Base-by-base conservation (phyloP, 2,113 vertebrate species). In the Scomber japonicus region DNA sequence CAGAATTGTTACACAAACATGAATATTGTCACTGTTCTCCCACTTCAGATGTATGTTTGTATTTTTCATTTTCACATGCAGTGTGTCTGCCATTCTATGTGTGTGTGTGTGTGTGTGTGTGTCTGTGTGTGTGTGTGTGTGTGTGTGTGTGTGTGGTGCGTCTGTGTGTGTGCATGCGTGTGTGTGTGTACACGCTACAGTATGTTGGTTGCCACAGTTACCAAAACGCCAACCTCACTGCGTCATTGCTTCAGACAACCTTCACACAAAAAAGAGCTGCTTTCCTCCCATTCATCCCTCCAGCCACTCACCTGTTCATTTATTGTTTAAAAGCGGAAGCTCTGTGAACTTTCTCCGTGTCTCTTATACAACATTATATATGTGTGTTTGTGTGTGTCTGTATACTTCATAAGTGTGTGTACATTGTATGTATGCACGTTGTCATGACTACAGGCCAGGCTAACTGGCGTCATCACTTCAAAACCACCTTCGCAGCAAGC, bases 201-300 rank as follows among this genome's bases (percentile, higher is more conserved):
- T 88, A 84, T 88, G 70, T 55, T 80, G 59, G 91, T 94, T 92
- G 78, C 92, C 89, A 91, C 85, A 88, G 93, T 87, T 86, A 94
- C 94, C 73, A 8, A 92, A 94, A 94, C 88, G 79, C 91, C 91
- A 89, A 89, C 91, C 88, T 93, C 82, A 91, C 86, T 90, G 88
- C 90, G 81, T 93, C 91, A 92, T 40, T 64, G 82, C 88, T 77
- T 90, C 72, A 83, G 80, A 90, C 85, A 91, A 87, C 89, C 88
- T 92, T 91, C 86, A 86, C 63, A 80, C 62, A 72, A 59, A 90
- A 83, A 84, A 75, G 30, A 86, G 62, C 9, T 31, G 55, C 80
- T 46, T 65, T 73, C 51, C 69, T 85, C 79, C 82, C 81, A 66
- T 89, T 83, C 67, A 86, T 85, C 40, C 51, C 46, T 67, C 62